phyloP scores from a whole-genome alignment of 2,888 invertebrate genomes.

The Caenorhabditis sinica region DNA sequence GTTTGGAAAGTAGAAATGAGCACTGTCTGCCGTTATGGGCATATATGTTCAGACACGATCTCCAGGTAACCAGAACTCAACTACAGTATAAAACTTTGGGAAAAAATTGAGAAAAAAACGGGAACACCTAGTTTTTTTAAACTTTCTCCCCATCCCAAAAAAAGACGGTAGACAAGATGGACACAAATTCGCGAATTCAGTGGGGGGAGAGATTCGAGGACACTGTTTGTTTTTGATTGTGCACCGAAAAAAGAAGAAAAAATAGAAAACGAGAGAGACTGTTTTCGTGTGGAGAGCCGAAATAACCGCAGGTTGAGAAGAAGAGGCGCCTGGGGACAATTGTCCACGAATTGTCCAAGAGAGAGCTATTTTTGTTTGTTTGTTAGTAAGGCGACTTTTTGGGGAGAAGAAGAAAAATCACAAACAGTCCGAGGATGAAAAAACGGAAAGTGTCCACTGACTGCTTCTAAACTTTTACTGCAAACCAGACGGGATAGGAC shows the following conservation, averaged over 20 bases:
- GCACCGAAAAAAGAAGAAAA: constrained; percentile 22
- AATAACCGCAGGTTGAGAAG: constrained; percentile 41
- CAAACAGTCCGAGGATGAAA: constrained; percentile 37
- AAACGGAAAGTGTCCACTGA: constrained; percentile 15
- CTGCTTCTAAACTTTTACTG: constrained; percentile 34
- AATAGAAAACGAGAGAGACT: constrained; percentile 24
- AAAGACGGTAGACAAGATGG: constrained; percentile 27
- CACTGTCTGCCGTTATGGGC: no score
- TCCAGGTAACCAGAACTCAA: no score
- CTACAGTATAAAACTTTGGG: no score
- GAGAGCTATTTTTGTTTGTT: constrained; percentile 64
- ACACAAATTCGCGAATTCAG: constrained; percentile 37
- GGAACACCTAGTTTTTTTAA: neutral
- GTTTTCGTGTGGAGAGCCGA: constrained; percentile 56
- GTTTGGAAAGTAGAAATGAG: no score
- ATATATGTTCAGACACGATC: no score
- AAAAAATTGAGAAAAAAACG: neutral
- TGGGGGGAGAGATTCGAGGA: constrained; percentile 8
- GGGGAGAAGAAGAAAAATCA: constrained; percentile 38
- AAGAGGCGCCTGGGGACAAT: constrained; percentile 49
- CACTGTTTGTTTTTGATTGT: constrained; percentile 54
- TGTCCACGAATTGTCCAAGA: constrained; percentile 30
- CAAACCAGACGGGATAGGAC: constrained; percentile 29
- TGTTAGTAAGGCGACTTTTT: constrained; percentile 32
- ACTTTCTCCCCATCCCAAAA: constrained; percentile 17